A percentile compares a stretch with the other conserved stretches of the same genome.
phyloP scores from a whole-genome alignment of 2,797 vertebrate species.

The Rallus crepitans region DNA sequence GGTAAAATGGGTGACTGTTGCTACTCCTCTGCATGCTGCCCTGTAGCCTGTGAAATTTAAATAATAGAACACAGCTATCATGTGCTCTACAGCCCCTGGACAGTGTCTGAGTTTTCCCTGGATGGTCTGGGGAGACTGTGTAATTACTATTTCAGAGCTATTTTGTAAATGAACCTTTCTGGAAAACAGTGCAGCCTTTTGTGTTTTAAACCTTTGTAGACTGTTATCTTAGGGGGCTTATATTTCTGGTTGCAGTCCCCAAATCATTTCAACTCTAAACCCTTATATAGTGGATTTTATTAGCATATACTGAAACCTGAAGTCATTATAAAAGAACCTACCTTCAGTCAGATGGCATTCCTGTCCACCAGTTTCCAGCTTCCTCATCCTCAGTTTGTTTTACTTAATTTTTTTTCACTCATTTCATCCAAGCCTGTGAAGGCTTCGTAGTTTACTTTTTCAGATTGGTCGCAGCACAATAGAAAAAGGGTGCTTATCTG shows the following conservation, averaged over 20 bases:
- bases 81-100: neutral
- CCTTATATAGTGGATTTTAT: neutral
- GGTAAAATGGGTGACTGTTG: rapidly evolving
- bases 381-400: neutral
- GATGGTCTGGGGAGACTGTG: neutral
- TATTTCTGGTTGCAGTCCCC: neutral
- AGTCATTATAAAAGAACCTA: neutral
- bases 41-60: neutral
- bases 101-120: neutral
- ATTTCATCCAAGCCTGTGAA: neutral
- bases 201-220: neutral
- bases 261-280: neutral
- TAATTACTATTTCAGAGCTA: neutral
- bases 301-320: neutral
- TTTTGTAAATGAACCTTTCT: neutral
- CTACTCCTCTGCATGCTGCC: neutral
- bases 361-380: neutral
- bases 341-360: neutral
- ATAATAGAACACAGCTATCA: neutral
- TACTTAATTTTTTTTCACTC: neutral
- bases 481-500: neutral
- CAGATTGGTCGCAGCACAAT: slow-evolving; percentile 19
- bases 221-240: neutral
- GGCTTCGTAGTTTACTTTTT: slow-evolving; percentile 39
- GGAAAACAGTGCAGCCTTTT: neutral